Evolutionary conservation across 2,888 invertebrate genomes (phyloP), one percentile per base, ranked within the genome.

Genomic region (Blastobasis lacticolella): DNA sequence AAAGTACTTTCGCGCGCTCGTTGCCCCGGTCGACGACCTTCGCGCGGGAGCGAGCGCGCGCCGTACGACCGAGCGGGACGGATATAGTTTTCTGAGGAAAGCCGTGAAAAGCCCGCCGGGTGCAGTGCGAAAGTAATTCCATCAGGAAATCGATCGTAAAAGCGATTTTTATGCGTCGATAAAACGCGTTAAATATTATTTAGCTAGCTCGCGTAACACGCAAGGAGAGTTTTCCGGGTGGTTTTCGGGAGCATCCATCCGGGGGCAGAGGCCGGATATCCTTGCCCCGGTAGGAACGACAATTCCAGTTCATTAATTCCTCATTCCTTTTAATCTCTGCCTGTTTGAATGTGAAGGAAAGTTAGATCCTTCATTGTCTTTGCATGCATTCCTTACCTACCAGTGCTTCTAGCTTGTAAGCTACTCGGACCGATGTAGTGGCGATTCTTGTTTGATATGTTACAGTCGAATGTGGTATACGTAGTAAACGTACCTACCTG

Each of bases 1-100:
- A 88, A 87, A 87, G 87, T 87, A 81, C 86, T 87, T 88, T 87
- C 87, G 82, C 84, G 85, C 80, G 84, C 83, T 75, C 83, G 75
- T 75, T 76, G 84, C 78, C 82, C 83, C 83, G 87, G 86, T 86
- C 87, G 81, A 73, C 78, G 83, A 85, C 78, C 83, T 75, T 75
- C 69, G 73, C 58, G 67, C 45, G 66, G 54, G 71, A 73, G 61
- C 56, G 72, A 69, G 75, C 74, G 64, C 57, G 58, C 55, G 58
- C 63, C 53, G 60, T 63, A 64, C 59, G 56, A 37, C 49, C 57
- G 74, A 83, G 63, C 63, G 71, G 62, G 84, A 82, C 61, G 57
- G 64, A 54, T 66, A 66, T 71, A 75, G 58, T 73, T 81, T 71
- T 77, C 77, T 78, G 75, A 77, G 82, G 78, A 79, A 76, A 75